These are phyloP conservation scores for Chrysochloris asiatica DNA, from an alignment of 2,113 vertebrate genomes.

Conservation along the genomic window DNA sequence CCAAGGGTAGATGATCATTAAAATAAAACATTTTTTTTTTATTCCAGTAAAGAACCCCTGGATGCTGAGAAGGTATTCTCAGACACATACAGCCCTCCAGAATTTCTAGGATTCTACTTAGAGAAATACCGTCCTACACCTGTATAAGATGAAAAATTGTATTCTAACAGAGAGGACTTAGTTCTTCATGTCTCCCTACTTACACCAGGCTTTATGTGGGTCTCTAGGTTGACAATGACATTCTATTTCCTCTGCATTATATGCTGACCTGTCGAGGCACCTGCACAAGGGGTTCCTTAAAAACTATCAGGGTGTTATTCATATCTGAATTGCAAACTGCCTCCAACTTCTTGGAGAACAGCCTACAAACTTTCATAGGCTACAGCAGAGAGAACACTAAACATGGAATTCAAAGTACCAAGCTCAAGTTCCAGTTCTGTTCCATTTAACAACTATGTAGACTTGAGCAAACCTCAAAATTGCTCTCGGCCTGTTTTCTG, in stretches of 20 bases:
- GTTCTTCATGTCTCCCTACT: neutral
- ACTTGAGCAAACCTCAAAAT: neutral
- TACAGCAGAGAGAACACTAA: neutral
- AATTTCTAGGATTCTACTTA: neutral
- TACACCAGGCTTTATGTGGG: neutral
- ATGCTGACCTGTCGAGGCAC: neutral
- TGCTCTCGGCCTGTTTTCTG: neutral
- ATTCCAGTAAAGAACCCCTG: conserved; percentile 6
- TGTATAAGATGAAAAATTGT: neutral
- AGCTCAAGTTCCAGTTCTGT: neutral
- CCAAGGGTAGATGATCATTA: no score
- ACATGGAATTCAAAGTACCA: neutral
- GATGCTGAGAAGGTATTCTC: neutral
- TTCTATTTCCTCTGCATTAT: neutral
- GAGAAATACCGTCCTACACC: neutral
- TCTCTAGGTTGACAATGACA: neutral
- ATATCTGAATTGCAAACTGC: neutral
- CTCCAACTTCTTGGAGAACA: neutral
- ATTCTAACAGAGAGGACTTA: neutral
- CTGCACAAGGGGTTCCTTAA: neutral
- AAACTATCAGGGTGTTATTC: neutral
- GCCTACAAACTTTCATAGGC: neutral
- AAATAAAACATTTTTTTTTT: neutral
- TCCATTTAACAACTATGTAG: neutral
- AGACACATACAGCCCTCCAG: neutral